Evolutionary conservation across 1,140 invertebrate species (phyloP).

Genomic region (Arion vulgaris): DNA sequence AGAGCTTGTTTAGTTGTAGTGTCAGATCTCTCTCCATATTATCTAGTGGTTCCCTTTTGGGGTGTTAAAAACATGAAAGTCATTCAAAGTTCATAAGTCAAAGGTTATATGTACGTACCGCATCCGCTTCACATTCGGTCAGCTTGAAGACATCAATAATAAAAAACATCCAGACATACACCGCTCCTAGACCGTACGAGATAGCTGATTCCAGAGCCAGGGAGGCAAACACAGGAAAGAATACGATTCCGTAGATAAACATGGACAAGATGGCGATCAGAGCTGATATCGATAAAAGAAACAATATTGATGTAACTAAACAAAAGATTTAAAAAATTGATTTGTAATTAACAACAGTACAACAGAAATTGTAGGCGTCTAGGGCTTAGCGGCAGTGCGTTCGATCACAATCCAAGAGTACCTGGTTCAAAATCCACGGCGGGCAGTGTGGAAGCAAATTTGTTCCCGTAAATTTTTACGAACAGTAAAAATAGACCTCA

Average conservation of each 20-base stretch:
- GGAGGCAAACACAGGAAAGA: conserved; percentile 50
- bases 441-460: no score
- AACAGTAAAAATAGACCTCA: no score
- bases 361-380: neutral
- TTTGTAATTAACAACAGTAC: neutral
- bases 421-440: no score
- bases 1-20: no score
- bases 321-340: neutral
- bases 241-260: conserved; percentile 54
- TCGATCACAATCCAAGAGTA: no score
- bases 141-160: conserved; percentile 36
- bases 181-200: conserved; percentile 42
- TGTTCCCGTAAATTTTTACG: no score
- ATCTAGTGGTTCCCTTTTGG: neutral
- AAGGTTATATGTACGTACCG: conserved; percentile 27
- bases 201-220: conserved; percentile 41
- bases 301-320: no score
- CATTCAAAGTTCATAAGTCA: neutral
- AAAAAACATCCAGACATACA: conserved; percentile 48
- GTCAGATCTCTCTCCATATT: no score
- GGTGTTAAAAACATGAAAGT: neutral
- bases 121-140: conserved; percentile 24
- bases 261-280: conserved; percentile 49
- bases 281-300: conserved; percentile 47
- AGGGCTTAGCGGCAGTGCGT: no score